A percentile compares a stretch with the other conserved stretches of the same genome.
phyloP scores from a whole-genome alignment of 2,113 vertebrate genomes.

The Cephalopterus ornatus region DNA sequence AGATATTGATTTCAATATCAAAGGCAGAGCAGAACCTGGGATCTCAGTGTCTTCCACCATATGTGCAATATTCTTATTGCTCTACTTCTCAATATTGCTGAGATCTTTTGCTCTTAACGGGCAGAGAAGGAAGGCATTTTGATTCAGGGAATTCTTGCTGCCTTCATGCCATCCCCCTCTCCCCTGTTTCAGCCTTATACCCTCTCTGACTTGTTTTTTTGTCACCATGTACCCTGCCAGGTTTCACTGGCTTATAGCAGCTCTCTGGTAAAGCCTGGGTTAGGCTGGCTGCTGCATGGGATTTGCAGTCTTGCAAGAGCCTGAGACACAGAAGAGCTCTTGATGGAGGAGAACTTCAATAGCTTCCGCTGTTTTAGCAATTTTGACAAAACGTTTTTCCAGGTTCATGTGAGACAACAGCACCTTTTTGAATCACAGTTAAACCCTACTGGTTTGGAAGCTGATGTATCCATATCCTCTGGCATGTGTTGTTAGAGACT shows the following conservation, averaged over 20 bases:
- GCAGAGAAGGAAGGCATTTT: neutral
- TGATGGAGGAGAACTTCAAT: neutral
- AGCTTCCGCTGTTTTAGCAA: neutral
- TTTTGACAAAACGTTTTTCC: neutral
- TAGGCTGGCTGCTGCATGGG: neutral
- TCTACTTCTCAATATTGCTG: neutral
- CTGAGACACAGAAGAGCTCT: neutral
- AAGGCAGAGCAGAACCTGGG: neutral
- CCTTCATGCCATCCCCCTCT: neutral
- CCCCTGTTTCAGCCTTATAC: neutral
- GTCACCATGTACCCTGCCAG: neutral
- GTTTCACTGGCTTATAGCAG: neutral
- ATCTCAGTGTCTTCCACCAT: neutral
- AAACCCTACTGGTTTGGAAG: neutral
- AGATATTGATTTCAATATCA: neutral
- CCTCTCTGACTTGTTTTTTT: neutral
- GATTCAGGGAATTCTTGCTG: neutral
- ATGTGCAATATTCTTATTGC: neutral
- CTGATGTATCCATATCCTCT: fast-evolving
- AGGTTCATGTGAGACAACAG: neutral
- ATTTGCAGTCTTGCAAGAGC: neutral
- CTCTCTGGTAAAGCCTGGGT: neutral
- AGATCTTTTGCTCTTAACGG: neutral
- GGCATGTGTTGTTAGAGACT: fast-evolving
- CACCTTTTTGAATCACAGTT: neutral